Base-by-base conservation (phyloP, 2,888 invertebrate genomes). In the Nowickia ferox region DNA sequence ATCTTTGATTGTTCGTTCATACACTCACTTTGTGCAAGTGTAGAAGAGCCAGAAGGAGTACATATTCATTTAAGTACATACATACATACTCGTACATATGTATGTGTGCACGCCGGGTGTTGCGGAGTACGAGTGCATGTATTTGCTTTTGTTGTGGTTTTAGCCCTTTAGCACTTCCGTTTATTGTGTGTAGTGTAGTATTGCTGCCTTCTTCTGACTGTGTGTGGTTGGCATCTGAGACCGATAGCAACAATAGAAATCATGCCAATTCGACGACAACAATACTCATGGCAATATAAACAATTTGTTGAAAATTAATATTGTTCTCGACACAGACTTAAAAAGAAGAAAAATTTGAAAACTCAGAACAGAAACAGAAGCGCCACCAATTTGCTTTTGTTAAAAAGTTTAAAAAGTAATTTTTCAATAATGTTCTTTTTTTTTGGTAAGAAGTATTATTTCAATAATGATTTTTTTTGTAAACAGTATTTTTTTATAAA, bases 121-220 rank as follows among this genome's bases (percentile, higher is more conserved):
- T 15, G 22, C 66, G 19, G 15, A 6, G 65, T 53, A 30, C n/a
- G 71, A 30, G 38, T 57, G 66, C 15, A 17, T 22, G 40, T 53
- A 19, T 30, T 2, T 55, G 57, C n/a, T 48, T 30, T 6, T 38
- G 72, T 46, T 80, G 85, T 71, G 57, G 63, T 69, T 61, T 63
- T 83, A 65, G 61, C 71, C 79, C 83, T 79, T 79, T 72, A 72
- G 76, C 86, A 86, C 76, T 86, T 86, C 83, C 79, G 83, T 83
- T 86, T 86, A 86, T 83, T 86, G 86, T 83, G 40, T 0, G 30
- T 30, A 6, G 30, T 30, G 30, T 72, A 71, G 69, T 68, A 69
- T 59, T 61, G 61, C 51, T 30, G 30, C 30, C 30, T 30, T 30
- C 30, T 68, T 19, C 40, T 44, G 30, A 72, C 48, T 30, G 48